Base-by-base conservation (phyloP, 2,888 invertebrate genomes). In the Microctonus brassicae region DNA sequence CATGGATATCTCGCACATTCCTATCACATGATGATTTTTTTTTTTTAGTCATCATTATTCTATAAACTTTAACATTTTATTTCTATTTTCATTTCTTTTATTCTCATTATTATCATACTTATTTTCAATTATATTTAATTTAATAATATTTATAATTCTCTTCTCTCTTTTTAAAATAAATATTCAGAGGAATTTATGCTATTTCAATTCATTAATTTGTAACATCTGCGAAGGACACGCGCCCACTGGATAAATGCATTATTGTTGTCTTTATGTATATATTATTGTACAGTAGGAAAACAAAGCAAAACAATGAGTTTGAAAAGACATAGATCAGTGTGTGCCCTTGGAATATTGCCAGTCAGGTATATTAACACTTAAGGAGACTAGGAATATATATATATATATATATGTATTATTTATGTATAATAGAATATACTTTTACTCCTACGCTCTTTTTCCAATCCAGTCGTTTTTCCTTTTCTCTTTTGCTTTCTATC, bases 1-100 rank as follows among this genome's bases (percentile, higher is more conserved):
- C 81, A 84, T 84, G 84, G 84, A 83, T 84, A 83, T 84, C 83
- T 80, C 81, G 83, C 77, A 80, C 82, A 83, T 84, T 84, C 83
- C 79, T 78, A 73, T 75, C 74, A 64, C 77, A 75, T 83, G 82
- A 83, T 79, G 69, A 34, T 65, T 42, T 55, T 26, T 20, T 20
- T 55, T 36, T 20, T 57, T 33, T 58, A 29, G 2, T 22, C 33
- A 63, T 63, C 22, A 22, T 42, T 20, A 22, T 42, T 20, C 13
- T 53, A 22, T 53, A 22, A 53, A 22, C 22, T 53, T 53, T 53
- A 20, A 53, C 55, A 13, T 55, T 55, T 22, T 24, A 4, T 55
- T 13, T 55, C 6, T 7, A 4, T 11, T 24, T 24, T 42, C 11
- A 10, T 13, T 11, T 55, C 11, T 26, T 24, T 22, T 5, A 47